Base-by-base conservation (phyloP, 37 sponge, comb jelly and placozoan genomes). In the Hormiphora californensis region DNA sequence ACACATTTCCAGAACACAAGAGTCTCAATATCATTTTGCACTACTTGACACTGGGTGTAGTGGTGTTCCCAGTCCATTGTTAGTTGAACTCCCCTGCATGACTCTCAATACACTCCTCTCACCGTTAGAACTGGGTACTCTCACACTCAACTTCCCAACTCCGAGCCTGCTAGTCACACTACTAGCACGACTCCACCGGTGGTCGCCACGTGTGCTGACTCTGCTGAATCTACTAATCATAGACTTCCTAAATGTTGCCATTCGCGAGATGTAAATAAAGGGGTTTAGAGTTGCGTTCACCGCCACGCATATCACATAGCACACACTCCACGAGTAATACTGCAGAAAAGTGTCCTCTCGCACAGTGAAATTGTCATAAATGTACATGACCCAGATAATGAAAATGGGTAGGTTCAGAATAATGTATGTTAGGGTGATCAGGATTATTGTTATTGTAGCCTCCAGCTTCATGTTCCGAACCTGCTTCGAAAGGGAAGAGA, bases 211-310 rank as follows among this genome's bases (percentile, higher is more conserved):
- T n/a, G n/a, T n/a, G n/a, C n/a, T n/a, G n/a, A n/a, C n/a, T n/a
- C 81, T 5, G 0, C 12, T 73, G 46, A 73, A 73, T 43, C 9
- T 15, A 3, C 4, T 40, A n/a, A 11, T 39, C 9, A 73, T 7
- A 1, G 81, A 33, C 0, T 46, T 46, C 2, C 81, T 39, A 28
- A 73, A 73, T 30, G 40, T 73, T 46, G 40, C 81, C 81, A 73
- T 73, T 9, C 81, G 35, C 21, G 39, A n/a, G 36, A 73, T 43
- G 81, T 73, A 73, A 46, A 73, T 73, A 28, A 73, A 73, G 38
- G 81, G 81, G 81, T 73, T 73, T 43, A 73, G 81, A 4, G 81
- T 73, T 43, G 81, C 81, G 27, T 73, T 73, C 25, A 73, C 38
- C 0, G 46, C 21, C 44, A 73, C 81, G 25, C 81, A 73, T 22